Base-by-base conservation (phyloP, 2,797 vertebrate genomes). In the Mormyrops boulengeri region DNA sequence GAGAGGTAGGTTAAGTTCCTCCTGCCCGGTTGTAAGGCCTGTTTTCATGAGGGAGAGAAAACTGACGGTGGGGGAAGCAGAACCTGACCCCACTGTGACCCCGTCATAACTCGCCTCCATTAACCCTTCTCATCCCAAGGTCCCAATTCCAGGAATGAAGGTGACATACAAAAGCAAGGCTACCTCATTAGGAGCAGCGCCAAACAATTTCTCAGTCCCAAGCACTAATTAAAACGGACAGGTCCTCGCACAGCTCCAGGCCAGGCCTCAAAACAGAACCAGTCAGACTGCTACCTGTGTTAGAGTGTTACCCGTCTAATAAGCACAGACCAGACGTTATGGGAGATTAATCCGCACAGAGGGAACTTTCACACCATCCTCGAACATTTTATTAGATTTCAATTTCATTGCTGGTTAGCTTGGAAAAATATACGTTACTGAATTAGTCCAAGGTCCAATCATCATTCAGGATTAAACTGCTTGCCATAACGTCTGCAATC, bases 281-380 rank as follows among this genome's bases (percentile, higher is more conserved):
- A 89, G 91, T 92, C 88, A n/a, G 12, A 30, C 92, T 94, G 94
- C 94, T 93, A 94, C 94, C 94, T 95, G 87, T 49, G 34, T 14
- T 62, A 88, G 55, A 66, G 94, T 93, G 34, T 94, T 93, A 93
- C 92, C 92, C 66, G 47, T 73, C 19, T 94, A 94, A 94, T 94
- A 92, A 93, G 94, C 94, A 94, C 94, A 94, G 92, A 93, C 60
- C 86, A 55, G 66, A 62, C 89, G 57, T 19, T 52, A 30, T 52
- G 49, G 82, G 49, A 88, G 34, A 53, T 22, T 66, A 88, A 69
- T 88, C 38, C 87, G 14, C 57, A 66, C 38, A 62, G 60, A 69
- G 26, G 44, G 60, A 66, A 41, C 41, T 69, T 69, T 88, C 60
- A 88, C 88, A 77, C 26, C 22, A 12, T 88, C 30, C 66, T 12